Conservation (phyloP, 2,797 vertebrate genomes). For the Alosa sapidissima region DNA sequence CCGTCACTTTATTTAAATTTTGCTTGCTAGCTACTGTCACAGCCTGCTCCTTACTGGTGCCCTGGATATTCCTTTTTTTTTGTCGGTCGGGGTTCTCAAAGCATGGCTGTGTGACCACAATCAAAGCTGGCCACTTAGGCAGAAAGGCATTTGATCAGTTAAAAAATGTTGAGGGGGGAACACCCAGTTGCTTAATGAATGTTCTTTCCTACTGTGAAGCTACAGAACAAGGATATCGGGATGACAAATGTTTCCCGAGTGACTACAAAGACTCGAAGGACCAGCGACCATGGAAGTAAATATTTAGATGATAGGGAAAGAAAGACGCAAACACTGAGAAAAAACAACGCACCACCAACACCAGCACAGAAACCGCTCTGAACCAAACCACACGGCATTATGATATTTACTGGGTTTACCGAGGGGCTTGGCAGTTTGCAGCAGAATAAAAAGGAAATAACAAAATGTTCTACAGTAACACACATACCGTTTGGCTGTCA, state of each 20-base stretch:
- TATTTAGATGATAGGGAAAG: conserved; percentile 45
- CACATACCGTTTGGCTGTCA: conserved; percentile 89
- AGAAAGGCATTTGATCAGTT: conserved; percentile 45
- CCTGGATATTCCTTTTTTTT: not conserved
- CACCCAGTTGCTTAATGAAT: conserved; percentile 46
- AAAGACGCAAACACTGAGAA: conserved; percentile 17
- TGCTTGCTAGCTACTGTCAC: not conserved
- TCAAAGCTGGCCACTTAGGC: conserved; percentile 28
- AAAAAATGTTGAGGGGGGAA: conserved; percentile 40
- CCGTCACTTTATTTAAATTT: not conserved
- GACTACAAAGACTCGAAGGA: conserved; percentile 46
- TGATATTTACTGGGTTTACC: not conserved
- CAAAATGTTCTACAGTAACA: not conserved
- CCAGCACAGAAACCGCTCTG: not conserved
- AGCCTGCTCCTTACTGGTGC: not conserved
- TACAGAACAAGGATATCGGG: conserved; percentile 49
- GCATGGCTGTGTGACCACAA: conserved; percentile 24
- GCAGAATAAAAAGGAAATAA: not conserved
- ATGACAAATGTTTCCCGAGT: conserved; percentile 54
- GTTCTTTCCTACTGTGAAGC: conserved; percentile 34
- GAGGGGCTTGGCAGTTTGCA: not conserved
- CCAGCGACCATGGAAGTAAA: conserved; percentile 45
- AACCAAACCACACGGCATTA: not conserved
- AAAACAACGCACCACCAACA: not conserved
- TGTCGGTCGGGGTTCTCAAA: not conserved